Conservation (phyloP, 2,797 vertebrate genomes). For the Xenentodon cancila region DNA sequence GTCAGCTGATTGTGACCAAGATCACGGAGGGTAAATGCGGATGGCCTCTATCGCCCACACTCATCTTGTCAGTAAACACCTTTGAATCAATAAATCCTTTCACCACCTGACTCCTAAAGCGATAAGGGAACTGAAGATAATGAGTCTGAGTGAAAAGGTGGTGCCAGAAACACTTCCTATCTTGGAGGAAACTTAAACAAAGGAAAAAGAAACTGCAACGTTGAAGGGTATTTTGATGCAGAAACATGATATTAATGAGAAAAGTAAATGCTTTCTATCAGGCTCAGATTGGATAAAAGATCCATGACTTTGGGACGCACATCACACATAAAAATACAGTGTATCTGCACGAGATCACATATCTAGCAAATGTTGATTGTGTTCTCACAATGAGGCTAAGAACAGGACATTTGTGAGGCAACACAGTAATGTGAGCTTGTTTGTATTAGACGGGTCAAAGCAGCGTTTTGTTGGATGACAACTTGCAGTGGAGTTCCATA, state of each 20-base stretch:
- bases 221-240: background rate
- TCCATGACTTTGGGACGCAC: background rate
- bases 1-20: conserved; percentile 16
- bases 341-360: background rate
- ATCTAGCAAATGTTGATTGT: too few relatives aligned
- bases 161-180: conserved; percentile 18
- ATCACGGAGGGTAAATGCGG: conserved; percentile 14
- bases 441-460: too few relatives aligned
- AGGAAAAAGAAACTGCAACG: background rate
- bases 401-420: background rate
- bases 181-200: conserved; percentile 4
- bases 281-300: background rate
- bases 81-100: conserved; percentile 42
- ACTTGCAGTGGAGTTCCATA: too few relatives aligned
- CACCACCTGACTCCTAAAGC: conserved; percentile 29
- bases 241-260: background rate
- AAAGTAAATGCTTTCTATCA: background rate
- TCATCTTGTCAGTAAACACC: conserved; percentile 38
- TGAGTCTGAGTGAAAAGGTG: conserved; percentile 15
- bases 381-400: background rate
- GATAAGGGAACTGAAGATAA: conserved; percentile 41
- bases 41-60: conserved; percentile 7
- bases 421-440: too few relatives aligned
- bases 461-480: too few relatives aligned
- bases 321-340: background rate